Conservation (phyloP, 2,888 invertebrate species). For the Cataglyphis albicans region DNA sequence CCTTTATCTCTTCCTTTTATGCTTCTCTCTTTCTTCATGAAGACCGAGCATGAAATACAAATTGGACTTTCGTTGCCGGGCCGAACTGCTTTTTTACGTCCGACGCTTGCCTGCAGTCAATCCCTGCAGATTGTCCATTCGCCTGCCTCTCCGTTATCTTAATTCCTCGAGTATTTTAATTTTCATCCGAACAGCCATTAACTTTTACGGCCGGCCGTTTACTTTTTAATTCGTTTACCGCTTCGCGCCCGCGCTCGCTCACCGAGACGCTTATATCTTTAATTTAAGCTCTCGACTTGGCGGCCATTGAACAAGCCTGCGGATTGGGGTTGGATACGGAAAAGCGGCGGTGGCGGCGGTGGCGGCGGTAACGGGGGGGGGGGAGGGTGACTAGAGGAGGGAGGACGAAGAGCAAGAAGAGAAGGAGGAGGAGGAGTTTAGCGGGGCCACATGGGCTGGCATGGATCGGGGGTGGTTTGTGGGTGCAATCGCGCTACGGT, state of each 20-base stretch:
- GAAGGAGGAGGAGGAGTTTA: constrained; percentile 71
- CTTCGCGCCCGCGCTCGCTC: constrained; percentile 58
- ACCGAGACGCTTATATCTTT: constrained; percentile 75
- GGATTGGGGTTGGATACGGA: constrained; percentile 71
- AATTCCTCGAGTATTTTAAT: constrained; percentile 84
- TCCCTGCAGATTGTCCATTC: constrained; percentile 74
- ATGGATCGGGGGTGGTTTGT: constrained; percentile 82
- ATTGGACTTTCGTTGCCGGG: constrained; percentile 45
- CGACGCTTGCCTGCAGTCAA: constrained; percentile 65
- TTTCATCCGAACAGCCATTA: constrained; percentile 85
- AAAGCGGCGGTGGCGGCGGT: constrained; percentile 51
- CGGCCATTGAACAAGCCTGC: constrained; percentile 81
- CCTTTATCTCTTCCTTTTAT: constrained; percentile 1
- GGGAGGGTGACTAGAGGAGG: constrained; percentile 56
- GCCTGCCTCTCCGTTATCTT: constrained; percentile 73
- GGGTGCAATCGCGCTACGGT: constrained; percentile 84
- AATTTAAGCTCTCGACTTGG: constrained; percentile 81
- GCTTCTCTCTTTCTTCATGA: constrained; percentile 15
- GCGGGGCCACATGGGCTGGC: constrained; percentile 74
- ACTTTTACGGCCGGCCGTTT: constrained; percentile 85
- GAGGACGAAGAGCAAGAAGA: constrained; percentile 59
- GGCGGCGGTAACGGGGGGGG: constrained; percentile 58
- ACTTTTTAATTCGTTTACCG: constrained; percentile 85
- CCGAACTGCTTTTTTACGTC: constrained; percentile 51
- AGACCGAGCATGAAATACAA: constrained; percentile 41